These are phyloP conservation scores for Parthenolecanium corni DNA, from an alignment of 2,888 invertebrate species.

Conservation along the genomic window DNA sequence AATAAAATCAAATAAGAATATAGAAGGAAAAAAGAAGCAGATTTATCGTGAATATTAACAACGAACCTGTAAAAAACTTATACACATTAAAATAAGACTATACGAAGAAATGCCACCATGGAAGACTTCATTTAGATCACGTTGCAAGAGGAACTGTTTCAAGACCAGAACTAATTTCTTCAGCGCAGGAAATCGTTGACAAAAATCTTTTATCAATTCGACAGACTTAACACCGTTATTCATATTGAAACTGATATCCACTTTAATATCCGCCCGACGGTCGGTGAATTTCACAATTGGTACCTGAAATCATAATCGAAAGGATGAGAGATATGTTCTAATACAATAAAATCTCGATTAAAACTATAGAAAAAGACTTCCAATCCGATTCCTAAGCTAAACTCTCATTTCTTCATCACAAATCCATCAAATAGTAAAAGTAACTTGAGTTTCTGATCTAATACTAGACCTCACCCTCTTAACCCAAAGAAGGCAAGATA, in stretches of 20 bases:
- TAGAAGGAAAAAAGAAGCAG: not conserved
- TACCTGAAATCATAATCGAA: too few relatives aligned
- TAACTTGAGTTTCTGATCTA: too few relatives aligned
- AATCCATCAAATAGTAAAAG: too few relatives aligned
- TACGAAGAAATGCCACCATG: slow-evolving; percentile 99
- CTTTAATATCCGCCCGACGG: slow-evolving; percentile 72
- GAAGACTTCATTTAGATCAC: slow-evolving; percentile 98
- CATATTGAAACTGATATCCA: slow-evolving; percentile 99
- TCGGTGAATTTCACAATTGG: slow-evolving; percentile 97
- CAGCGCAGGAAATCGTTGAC: slow-evolving; percentile 76
- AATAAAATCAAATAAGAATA: slow-evolving; percentile 15
- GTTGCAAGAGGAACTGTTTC: slow-evolving; percentile 94
- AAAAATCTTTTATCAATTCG: slow-evolving; percentile 83
- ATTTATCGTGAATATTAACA: not conserved
- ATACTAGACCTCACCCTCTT: too few relatives aligned
- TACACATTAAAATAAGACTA: slow-evolving; percentile 94
- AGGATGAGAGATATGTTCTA: too few relatives aligned
- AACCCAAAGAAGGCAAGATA: too few relatives aligned
- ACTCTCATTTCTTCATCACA: too few relatives aligned
- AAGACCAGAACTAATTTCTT: slow-evolving; percentile 91
- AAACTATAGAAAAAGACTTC: not conserved
- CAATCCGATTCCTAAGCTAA: too few relatives aligned
- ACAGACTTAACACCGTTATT: slow-evolving; percentile 94
- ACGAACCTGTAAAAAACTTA: slow-evolving; percentile 78
- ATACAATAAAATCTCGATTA: slow-evolving; percentile 28